Evolutionary conservation across 2,888 invertebrate genomes (phyloP).

Genomic region (Invenusta paracnida): DNA sequence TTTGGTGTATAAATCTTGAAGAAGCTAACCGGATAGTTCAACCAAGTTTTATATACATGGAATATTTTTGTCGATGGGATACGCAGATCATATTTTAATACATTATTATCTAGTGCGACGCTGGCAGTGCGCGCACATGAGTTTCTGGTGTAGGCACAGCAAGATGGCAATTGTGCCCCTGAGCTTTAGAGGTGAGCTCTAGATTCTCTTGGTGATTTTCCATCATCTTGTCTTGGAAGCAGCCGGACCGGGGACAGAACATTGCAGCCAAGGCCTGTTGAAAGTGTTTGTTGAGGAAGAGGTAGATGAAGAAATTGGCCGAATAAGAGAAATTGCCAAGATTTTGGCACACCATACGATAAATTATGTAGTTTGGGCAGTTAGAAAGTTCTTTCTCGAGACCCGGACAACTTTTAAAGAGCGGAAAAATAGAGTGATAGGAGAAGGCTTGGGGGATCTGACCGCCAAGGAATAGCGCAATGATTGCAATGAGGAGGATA

Average conservation of each 20-base stretch:
- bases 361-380: not conserved
- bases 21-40: too few relatives aligned
- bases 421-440: not conserved
- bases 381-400: not conserved
- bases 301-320: conserved; percentile 23
- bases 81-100: too few relatives aligned
- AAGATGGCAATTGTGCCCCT: too few relatives aligned
- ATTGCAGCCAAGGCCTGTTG: not conserved
- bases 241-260: not conserved
- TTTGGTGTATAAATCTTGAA: too few relatives aligned
- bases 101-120: too few relatives aligned
- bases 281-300: conserved; percentile 24
- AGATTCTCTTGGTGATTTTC: not conserved
- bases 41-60: too few relatives aligned
- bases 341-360: not conserved
- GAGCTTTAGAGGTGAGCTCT: not conserved
- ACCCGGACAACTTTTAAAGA: not conserved
- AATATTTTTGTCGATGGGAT: too few relatives aligned
- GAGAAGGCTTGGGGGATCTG: conserved; percentile 29
- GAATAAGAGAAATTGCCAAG: conserved; percentile 32
- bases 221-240: not conserved
- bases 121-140: too few relatives aligned
- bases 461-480: conserved; percentile 14
- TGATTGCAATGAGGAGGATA: conserved; percentile 28
- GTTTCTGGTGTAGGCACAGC: too few relatives aligned